Base-by-base conservation (phyloP, 2,113 vertebrate genomes). In the Pteropus alecto region DNA sequence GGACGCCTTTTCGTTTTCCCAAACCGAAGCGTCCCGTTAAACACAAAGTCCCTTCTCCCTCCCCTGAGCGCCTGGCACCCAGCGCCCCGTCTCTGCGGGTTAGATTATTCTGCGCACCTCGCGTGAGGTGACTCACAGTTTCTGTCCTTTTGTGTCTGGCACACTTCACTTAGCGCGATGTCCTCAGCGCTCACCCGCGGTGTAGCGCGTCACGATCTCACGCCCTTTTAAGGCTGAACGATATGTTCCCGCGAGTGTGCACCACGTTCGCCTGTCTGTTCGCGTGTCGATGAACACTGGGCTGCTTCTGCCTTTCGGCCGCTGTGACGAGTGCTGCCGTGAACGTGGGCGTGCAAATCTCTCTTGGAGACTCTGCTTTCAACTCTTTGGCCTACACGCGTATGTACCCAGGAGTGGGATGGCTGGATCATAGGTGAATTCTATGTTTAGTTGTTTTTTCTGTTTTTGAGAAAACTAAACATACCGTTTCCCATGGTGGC, bases 1-100 rank as follows among this genome's bases (percentile, higher is more conserved):
- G 35, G 28, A 13, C 16, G 46, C 14, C 38, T 35, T 30, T 58
- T 22, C 56, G 8, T 58, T 58, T 60, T 28, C 41, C 16, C 9
- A 71, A 19, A 18, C 1, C 5, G 54, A 83, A 71, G 14, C 26
- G 14, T 30, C 30, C 9, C 67, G 60, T 6, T 13, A 12, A 73
- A 35, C 10, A 6, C 11, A 7, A 0, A 1, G 0, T 61, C 43
- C 26, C 21, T 6, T 0, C 8, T 48, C 7, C 11, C 22, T 2
- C 18, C 38, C 21, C 1, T 4, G 22, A 26, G 30, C 19, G 8
- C 5, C 30, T 9, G 0, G 7, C 0, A n/a, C 16, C 10, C 43
- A 7, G 41, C 3, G 1, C 28, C 54, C 76, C 6, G 8, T 6
- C 58, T n/a, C 18, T 22, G 16, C 14, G 33, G 24, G 70, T 19